Conservation (phyloP, 2,888 invertebrate genomes). For the Pocota personata region DNA sequence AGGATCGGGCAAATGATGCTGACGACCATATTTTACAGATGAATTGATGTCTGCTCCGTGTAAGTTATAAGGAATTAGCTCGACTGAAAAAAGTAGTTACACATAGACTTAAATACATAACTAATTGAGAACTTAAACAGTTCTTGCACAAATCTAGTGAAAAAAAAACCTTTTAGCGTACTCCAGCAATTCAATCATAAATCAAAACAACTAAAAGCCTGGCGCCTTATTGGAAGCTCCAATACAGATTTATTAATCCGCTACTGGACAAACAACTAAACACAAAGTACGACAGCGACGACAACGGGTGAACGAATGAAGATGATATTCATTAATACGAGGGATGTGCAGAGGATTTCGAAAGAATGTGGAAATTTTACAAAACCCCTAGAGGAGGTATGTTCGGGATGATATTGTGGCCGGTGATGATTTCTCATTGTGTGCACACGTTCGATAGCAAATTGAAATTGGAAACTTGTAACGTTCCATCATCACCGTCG, state of each 20-base stretch:
- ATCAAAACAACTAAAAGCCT: no score
- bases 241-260: constrained; percentile 10
- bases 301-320: constrained; percentile 43
- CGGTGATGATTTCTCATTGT: constrained; percentile 70
- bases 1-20: no score
- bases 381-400: neutral
- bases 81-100: no score
- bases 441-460: constrained; percentile 60
- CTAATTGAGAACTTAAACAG: no score
- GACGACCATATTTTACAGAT: no score
- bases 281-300: constrained; percentile 15
- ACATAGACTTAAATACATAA: no score
- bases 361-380: constrained; percentile 52
- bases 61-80: no score
- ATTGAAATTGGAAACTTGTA: constrained; percentile 72
- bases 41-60: no score
- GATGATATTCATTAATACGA: constrained; percentile 64
- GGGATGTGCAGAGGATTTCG: constrained; percentile 55
- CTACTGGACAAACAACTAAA: constrained; percentile 32
- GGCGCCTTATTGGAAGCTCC: neutral
- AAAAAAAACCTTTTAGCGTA: no score
- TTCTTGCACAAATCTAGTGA: no score
- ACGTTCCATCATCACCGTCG: constrained; percentile 55
- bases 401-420: constrained; percentile 52
- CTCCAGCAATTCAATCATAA: no score